Conservation (phyloP, 2,797 vertebrate species). For the Macropus fuliginosus region DNA sequence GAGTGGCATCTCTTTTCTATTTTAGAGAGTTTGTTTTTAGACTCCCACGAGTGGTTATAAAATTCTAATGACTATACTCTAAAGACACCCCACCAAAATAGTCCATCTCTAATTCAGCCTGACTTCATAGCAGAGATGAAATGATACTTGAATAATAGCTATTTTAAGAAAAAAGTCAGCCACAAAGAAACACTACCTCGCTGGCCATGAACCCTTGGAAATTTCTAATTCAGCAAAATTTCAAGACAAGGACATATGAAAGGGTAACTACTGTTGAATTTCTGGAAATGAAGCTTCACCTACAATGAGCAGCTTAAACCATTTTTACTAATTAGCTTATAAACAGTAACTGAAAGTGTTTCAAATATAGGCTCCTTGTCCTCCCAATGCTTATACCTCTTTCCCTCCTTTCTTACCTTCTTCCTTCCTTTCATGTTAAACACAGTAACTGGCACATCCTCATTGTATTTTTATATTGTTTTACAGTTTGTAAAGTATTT, state of each 20-base stretch:
- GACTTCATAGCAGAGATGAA: slow-evolving; percentile 53
- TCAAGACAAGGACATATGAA: slow-evolving; percentile 37
- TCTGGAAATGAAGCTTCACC: slow-evolving; percentile 34
- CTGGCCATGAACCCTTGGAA: slow-evolving; percentile 20
- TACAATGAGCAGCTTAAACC: neutral
- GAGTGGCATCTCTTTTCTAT: slow-evolving; percentile 21
- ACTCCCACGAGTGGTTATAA: slow-evolving; percentile 54
- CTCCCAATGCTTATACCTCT: neutral
- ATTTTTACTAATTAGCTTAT: slow-evolving; percentile 1
- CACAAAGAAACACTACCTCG: slow-evolving; percentile 36
- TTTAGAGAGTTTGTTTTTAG: slow-evolving; percentile 57
- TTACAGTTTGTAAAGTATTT: neutral
- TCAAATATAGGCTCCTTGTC: neutral
- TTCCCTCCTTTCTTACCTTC: neutral
- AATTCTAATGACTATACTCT: slow-evolving; percentile 56
- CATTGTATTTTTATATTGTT: neutral
- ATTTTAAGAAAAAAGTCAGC: slow-evolving; percentile 69
- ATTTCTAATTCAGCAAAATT: slow-evolving; percentile 38
- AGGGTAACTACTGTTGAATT: neutral
- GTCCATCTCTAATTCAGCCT: slow-evolving; percentile 60
- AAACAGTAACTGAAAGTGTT: neutral
- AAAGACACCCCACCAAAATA: slow-evolving; percentile 58
- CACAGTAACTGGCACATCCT: neutral
- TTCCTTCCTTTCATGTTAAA: neutral
- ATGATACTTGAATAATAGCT: slow-evolving; percentile 48